Base-by-base conservation (phyloP, 2,113 vertebrate species). In the Sakesphorus luctuosus region DNA sequence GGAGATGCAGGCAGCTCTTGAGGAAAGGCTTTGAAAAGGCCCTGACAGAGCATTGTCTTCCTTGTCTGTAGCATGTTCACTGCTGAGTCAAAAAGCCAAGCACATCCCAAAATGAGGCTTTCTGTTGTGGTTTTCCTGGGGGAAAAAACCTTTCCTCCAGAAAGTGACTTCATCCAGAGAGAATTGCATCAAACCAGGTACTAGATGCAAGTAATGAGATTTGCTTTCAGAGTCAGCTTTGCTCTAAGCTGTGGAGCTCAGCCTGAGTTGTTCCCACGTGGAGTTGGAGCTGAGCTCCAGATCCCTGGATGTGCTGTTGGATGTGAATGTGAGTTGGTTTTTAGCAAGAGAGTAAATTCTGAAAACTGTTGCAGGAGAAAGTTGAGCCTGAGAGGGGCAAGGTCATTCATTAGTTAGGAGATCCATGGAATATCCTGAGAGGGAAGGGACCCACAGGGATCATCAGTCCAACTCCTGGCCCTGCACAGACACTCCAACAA, bases 41-140 rank as follows among this genome's bases (percentile, higher is more conserved):
- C 88, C 93, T 92, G 75, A 62, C 93, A 46, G 61, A 91, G 90
- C 88, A 89, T 79, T 75, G 3, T n/a, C 46, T 80, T 79, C 58
- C 69, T 72, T 18, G 36, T 78, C 84, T 52, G 50, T 23, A 26
- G 38, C 14, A 0, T 56, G 4, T 67, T 92, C 38, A 49, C 7
- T 90, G 92, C 90, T 97, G 96, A 97, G 90, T 96, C 96, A 93
- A 78, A 87, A 88, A 92, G 66, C 68, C 76, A 49, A 95, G 90
- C 93, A 35, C 61, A 19, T 56, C 68, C 65, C 61, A 72, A 90
- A 96, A 61, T 1, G 68, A 96, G 69, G 7, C 86, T 96, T 95
- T 93, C 79, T 95, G 68, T 95, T 94, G 94, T 96, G 94, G 93
- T 86, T 96, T 96, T 94, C 88, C 83, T 82, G 68, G 46, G 87